A percentile compares a stretch with the other conserved stretches of the same genome.
Evolutionary conservation across 1,140 invertebrate genomes (phyloP).

Genomic region (Calephelis nemesis): DNA sequence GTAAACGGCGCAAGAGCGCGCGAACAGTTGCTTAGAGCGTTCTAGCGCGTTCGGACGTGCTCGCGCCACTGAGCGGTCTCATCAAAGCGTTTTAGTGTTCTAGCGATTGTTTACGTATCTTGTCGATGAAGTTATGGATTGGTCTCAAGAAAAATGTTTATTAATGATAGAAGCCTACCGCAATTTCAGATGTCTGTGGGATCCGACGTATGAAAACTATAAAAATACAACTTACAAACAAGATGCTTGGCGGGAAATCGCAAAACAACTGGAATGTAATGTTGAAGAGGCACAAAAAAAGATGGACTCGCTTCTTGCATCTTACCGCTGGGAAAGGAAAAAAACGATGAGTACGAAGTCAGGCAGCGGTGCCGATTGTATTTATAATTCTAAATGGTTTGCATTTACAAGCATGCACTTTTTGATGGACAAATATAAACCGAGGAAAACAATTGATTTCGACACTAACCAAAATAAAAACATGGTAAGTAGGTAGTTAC

Average conservation of each 20-base stretch:
- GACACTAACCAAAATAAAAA: constrained; percentile 21
- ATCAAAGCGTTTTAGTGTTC: constrained; percentile 28
- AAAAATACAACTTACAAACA: constrained; percentile 11
- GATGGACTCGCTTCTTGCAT: constrained; percentile 20
- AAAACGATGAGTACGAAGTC: constrained; percentile 14
- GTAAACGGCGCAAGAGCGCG: constrained; percentile 28
- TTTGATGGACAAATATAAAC: constrained; percentile 23
- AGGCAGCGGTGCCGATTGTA: constrained; percentile 17
- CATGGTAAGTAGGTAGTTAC: constrained; percentile 14
- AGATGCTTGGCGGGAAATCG: constrained; percentile 9
- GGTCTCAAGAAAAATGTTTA: constrained; percentile 21
- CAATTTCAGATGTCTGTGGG: constrained; percentile 8
- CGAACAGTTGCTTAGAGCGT: constrained; percentile 32
- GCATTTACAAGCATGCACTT: constrained; percentile 20
- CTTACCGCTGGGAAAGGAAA: constrained; percentile 18
- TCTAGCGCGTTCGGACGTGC: constrained; percentile 31
- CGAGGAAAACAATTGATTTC: constrained; percentile 19
- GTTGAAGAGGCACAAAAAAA: constrained; percentile 9
- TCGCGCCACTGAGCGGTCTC: constrained; percentile 22
- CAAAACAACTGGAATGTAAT: constrained; percentile 13
- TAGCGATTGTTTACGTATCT: constrained; percentile 21
- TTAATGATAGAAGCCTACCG: constrained; percentile 29
- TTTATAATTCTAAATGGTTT: constrained; percentile 17
- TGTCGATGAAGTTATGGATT: too few species aligned
- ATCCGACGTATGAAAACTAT: constrained; percentile 7